Conservation (phyloP, 2,888 invertebrate genomes). For the Sphecodes monilicornis region DNA sequence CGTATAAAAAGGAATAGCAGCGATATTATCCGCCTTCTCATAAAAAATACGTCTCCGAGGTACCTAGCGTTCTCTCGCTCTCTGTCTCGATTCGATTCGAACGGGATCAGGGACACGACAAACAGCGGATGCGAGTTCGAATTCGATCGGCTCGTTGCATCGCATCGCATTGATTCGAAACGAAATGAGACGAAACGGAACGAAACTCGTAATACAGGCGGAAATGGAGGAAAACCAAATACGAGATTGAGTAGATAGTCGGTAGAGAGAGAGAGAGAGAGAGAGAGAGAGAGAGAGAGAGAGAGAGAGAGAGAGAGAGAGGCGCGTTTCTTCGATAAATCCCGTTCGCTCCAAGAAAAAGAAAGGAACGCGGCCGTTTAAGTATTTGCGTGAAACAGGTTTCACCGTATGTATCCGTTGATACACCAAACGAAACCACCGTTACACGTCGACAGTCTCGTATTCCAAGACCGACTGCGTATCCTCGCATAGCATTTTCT, state of each 20-base stretch:
- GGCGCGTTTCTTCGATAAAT: conserved; percentile 7
- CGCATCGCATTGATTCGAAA: not conserved
- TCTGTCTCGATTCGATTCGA: not conserved
- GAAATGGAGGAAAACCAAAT: not conserved
- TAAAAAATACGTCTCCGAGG: not conserved
- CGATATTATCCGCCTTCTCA: not conserved
- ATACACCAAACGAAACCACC: conserved; percentile 41
- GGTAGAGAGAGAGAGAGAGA: not conserved
- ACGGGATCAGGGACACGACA: not conserved
- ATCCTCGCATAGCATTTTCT: not conserved
- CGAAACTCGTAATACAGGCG: not conserved
- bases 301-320: conserved; percentile 3
- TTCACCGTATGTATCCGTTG: conserved; percentile 26
- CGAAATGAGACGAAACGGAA: not conserved
- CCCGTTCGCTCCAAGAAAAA: conserved; percentile 32
- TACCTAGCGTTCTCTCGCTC: not conserved
- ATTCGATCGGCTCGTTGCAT: not conserved
- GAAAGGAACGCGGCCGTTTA: conserved; percentile 19
- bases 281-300: not conserved
- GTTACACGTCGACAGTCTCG: conserved; percentile 37
- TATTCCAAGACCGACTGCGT: not conserved
- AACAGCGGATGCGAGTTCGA: not conserved
- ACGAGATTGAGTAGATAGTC: not conserved
- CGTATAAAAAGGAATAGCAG: not conserved
- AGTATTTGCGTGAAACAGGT: conserved; percentile 32